phyloP scores from a whole-genome alignment of 2,888 invertebrate species.

The Lepidonotus clava region DNA sequence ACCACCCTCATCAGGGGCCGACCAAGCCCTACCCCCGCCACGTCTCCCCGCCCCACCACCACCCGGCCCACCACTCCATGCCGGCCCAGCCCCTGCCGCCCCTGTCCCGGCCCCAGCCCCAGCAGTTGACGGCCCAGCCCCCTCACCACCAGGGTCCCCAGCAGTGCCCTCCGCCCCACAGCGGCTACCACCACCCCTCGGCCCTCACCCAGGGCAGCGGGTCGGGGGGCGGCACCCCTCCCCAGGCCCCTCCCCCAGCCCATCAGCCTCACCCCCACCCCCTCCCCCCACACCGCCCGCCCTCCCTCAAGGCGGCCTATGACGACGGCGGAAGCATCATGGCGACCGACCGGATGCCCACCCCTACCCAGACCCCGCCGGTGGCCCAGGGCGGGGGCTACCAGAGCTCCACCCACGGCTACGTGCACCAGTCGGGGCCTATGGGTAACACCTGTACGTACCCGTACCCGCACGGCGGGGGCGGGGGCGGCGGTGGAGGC shows the following conservation, averaged over 20 bases:
- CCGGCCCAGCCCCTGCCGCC: conserved; percentile 39
- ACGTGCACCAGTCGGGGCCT: conserved; percentile 56
- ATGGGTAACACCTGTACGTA: conserved; percentile 62
- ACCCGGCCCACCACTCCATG: conserved; percentile 13
- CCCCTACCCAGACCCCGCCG: conserved; percentile 19
- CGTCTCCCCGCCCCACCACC: neutral
- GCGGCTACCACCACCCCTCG: neutral
- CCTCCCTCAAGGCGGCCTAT: conserved; percentile 16
- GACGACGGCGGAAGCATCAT: conserved; percentile 37
- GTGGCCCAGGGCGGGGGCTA: conserved; percentile 46
- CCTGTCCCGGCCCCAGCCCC: conserved; percentile 33
- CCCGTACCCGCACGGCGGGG: conserved; percentile 59
- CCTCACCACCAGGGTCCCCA: conserved; percentile 9
- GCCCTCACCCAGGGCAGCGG: neutral
- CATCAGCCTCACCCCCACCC: conserved; percentile 50
- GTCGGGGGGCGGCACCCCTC: conserved; percentile 9
- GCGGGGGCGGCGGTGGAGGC: conserved; percentile 12
- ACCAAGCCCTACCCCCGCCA: conserved; percentile 12
- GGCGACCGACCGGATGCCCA: conserved; percentile 33
- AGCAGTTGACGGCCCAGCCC: neutral
- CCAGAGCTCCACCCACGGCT: conserved; percentile 35
- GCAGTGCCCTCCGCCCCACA: conserved; percentile 3
- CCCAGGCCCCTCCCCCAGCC: conserved; percentile 42
- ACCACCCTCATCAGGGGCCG: neutral
- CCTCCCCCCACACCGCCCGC: neutral